Base-by-base conservation (phyloP, 1,140 invertebrate genomes). In the Homarus americanus region DNA sequence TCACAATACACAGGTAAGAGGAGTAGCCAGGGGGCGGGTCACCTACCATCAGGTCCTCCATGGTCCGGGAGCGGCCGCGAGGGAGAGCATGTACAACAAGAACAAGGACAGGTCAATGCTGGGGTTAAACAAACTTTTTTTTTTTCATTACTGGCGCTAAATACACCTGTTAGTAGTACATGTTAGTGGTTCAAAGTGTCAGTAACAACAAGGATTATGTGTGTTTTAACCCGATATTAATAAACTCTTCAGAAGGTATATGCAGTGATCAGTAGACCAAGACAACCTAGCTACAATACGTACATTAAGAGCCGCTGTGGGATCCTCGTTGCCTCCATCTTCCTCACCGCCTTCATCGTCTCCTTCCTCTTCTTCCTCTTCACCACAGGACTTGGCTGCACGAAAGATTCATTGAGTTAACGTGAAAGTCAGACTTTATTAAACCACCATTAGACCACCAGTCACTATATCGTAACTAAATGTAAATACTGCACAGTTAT, bases 21-120 rank as follows among this genome's bases (percentile, higher is more conserved):
- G 53, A 24, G 20, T 7, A 63, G 12, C 7, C 0, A 49, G 58
- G 58, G 4, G 58, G 58, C 24, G 58, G 24, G 69, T 34, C 38
- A 76, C 94, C 95, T 95, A 96, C 96, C 96, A 96, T 96, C 82
- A 96, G 93, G 94, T 96, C 95, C 84, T 95, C 94, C 95, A 96
- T 96, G 91, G 95, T 95, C 93, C 94, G 95, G 95, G 95, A 94
- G 38, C 87, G 84, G 32, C 88, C 88, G 53, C 92, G 88, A 17
- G 58, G 58, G 53, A 69, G 80, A 88, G 92, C 92, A 92, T 92
- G 92, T 92, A 90, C 72, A 72, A 79, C 15, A 80, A 72, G 73
- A 58, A 92, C 44, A 36, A 92, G 76, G 73, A 78, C 34, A 76
- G 92, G 92, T 91, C 87, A 92, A 83, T 87, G 82, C 66, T 49